Percentiles rank a stretch among this genome's conserved stretches.
phyloP scores from a whole-genome alignment of 1,140 invertebrate species.

The Ceratoteleas bidentatus region DNA sequence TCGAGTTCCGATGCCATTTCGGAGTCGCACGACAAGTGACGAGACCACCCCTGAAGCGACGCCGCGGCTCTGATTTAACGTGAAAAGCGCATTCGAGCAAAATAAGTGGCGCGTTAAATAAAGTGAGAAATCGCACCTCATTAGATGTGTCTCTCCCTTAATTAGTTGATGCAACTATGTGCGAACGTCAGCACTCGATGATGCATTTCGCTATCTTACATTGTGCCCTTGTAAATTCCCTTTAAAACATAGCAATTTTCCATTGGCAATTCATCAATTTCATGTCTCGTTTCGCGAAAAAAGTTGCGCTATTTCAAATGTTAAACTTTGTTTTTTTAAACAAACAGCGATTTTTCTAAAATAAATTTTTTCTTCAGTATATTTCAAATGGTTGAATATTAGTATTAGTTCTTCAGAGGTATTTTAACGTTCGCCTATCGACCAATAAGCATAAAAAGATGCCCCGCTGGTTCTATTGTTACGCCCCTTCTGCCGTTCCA shows the following conservation, averaged over 20 bases:
- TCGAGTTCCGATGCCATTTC: slow-evolving; percentile 49
- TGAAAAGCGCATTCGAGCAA: slow-evolving; percentile 17
- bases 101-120: slow-evolving; percentile 27
- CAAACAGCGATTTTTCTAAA: no score
- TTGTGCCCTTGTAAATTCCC: not conserved
- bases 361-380: no score
- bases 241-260: not conserved
- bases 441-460: slow-evolving; percentile 15
- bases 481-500: slow-evolving; percentile 13
- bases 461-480: slow-evolving; percentile 8
- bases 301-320: no score
- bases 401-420: no score
- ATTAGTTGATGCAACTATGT: slow-evolving; percentile 22
- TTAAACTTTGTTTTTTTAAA: no score
- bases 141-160: slow-evolving; percentile 14
- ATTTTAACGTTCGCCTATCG: no score
- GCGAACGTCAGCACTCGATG: not conserved
- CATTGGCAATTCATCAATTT: no score
- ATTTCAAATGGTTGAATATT: no score
- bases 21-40: slow-evolving; percentile 51
- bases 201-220: not conserved
- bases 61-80: slow-evolving; percentile 32
- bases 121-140: slow-evolving; percentile 22
- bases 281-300: no score
- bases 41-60: slow-evolving; percentile 54